Evolutionary conservation across 2,888 invertebrate species (phyloP).

Genomic region (Rhaphigaster nebulosa): DNA sequence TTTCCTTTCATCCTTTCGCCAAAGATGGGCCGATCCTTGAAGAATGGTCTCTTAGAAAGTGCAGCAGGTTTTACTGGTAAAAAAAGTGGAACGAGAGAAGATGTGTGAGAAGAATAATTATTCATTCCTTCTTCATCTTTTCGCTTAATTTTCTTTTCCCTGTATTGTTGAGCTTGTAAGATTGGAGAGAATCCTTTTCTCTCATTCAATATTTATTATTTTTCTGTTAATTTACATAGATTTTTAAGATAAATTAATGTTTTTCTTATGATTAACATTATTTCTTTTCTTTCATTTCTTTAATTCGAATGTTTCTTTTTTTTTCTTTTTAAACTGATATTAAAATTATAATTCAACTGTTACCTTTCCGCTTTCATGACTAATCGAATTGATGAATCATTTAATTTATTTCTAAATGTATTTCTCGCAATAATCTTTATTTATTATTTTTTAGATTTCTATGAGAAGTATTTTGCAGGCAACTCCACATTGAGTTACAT

Average conservation of each 20-base stretch:
- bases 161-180: background rate
- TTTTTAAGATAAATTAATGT: background rate
- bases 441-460: too few species aligned
- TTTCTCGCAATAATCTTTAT: too few species aligned
- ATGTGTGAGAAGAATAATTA: constrained; percentile 41
- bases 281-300: too few species aligned
- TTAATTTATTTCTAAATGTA: background rate
- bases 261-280: background rate
- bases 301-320: background rate
- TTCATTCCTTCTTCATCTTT: background rate
- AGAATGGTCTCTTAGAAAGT: constrained; percentile 39
- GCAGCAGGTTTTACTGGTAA: constrained; percentile 44
- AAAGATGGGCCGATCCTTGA: constrained; percentile 34
- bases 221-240: background rate
- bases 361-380: background rate
- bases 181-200: background rate
- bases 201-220: background rate
- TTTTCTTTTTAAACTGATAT: too few species aligned
- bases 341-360: background rate
- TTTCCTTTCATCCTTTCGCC: constrained; percentile 48
- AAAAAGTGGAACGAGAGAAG: constrained; percentile 30
- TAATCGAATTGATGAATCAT: background rate
- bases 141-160: background rate
- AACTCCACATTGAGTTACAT: too few species aligned
- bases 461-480: too few species aligned